Conservation (phyloP, 2,888 invertebrate genomes). For the Drosophila austrosaltans region DNA sequence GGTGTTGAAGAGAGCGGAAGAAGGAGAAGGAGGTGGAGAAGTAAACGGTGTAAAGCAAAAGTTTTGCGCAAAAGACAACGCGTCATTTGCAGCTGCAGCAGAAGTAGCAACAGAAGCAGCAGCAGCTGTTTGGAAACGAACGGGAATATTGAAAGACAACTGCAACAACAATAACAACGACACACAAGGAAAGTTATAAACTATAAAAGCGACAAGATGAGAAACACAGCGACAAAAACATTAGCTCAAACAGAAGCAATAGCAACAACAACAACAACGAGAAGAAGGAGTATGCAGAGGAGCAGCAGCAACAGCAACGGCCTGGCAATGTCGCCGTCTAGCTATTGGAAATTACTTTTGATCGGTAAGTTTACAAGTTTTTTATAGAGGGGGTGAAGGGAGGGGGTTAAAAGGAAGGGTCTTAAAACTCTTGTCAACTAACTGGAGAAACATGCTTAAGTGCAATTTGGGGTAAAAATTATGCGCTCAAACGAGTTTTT, state of each 20-base stretch:
- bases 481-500: background rate
- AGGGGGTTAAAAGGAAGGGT: no score
- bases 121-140: conserved; percentile 4
- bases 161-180: conserved; percentile 4
- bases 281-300: conserved; percentile 22
- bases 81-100: conserved; percentile 36
- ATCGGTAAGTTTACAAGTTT: conserved; percentile 70
- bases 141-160: conserved; percentile 15
- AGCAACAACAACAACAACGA: conserved; percentile 44
- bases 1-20: no score
- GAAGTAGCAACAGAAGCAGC: conserved; percentile 2
- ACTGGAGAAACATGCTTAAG: background rate
- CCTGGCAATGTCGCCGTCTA: conserved; percentile 22
- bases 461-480: background rate
- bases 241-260: conserved; percentile 54
- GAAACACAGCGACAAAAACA: background rate
- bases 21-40: background rate
- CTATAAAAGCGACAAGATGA: conserved; percentile 14
- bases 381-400: background rate
- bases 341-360: conserved; percentile 68
- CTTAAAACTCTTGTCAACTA: background rate
- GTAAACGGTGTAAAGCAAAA: conserved; percentile 26
- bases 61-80: conserved; percentile 34
- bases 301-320: conserved; percentile 32
- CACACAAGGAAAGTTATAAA: conserved; percentile 20